Conservation (phyloP, 2,888 invertebrate genomes). For the Stenodera caucasica region DNA sequence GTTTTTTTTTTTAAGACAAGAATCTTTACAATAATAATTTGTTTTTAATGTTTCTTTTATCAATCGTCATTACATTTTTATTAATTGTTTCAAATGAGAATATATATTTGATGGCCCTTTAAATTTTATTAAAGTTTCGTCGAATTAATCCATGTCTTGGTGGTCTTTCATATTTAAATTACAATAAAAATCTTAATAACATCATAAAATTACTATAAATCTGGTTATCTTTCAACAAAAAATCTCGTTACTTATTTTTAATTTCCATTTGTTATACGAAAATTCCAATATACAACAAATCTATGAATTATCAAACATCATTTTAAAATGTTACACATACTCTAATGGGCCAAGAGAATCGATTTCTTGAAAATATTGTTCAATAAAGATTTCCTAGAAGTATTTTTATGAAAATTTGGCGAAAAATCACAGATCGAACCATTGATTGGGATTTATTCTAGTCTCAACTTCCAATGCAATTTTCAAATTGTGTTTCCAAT, state of each 20-base stretch:
- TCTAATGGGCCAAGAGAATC: too few species aligned
- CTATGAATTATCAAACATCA: too few species aligned
- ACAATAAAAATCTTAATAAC: constrained; percentile 4
- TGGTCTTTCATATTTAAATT: constrained; percentile 3
- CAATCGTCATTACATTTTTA: neutral
- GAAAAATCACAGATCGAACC: too few species aligned
- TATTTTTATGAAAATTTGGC: too few species aligned
- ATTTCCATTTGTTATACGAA: neutral
- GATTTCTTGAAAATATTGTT: too few species aligned
- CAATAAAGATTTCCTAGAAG: too few species aligned
- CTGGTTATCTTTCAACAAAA: constrained; percentile 1
- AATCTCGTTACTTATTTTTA: neutral
- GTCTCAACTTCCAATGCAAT: too few species aligned
- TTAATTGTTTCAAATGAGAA: neutral
- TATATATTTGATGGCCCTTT: neutral
- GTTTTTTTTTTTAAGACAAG: too few species aligned
- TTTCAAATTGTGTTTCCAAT: too few species aligned
- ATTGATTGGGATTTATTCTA: too few species aligned
- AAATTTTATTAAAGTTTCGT: neutral
- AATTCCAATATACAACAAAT: neutral
- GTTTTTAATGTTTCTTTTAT: neutral
- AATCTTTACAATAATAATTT: too few species aligned
- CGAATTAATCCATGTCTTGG: neutral
- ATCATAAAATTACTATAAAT: constrained; percentile 4
- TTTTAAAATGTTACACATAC: too few species aligned